Conservation (phyloP, 2,888 invertebrate genomes). For the Helleia helle region DNA sequence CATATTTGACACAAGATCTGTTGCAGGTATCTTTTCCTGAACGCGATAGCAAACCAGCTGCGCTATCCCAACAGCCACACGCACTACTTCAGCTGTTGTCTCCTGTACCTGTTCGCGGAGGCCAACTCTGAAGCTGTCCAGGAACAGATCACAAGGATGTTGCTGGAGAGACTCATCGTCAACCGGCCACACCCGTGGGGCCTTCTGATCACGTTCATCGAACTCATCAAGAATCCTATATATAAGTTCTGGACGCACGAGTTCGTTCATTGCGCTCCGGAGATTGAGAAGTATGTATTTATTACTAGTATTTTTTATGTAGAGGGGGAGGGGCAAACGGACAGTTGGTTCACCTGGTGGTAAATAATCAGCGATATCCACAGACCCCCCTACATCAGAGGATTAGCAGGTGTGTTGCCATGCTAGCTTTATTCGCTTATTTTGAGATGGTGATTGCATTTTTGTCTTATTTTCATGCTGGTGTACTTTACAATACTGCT, state of each 20-base stretch:
- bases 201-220: conserved; percentile 97
- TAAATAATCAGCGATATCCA: too few species aligned
- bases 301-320: too few species aligned
- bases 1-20: background rate
- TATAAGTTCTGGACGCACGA: conserved; percentile 99
- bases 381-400: too few species aligned
- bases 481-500: too few species aligned
- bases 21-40: conserved; percentile 88
- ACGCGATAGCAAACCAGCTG: conserved; percentile 98
- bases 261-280: conserved; percentile 99
- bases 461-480: too few species aligned
- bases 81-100: conserved; percentile 98
- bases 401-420: too few species aligned
- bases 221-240: conserved; percentile 97
- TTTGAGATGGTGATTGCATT: too few species aligned
- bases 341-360: too few species aligned
- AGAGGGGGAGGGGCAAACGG: too few species aligned
- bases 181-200: conserved; percentile 99
- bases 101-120: conserved; percentile 97
- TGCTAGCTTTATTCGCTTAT: too few species aligned
- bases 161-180: conserved; percentile 96
- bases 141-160: conserved; percentile 97
- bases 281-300: conserved; percentile 99
- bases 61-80: conserved; percentile 99
- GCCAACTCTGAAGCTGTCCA: conserved; percentile 98